Evolutionary conservation across 2,797 vertebrate species (phyloP).

Genomic region (Spea hammondii): DNA sequence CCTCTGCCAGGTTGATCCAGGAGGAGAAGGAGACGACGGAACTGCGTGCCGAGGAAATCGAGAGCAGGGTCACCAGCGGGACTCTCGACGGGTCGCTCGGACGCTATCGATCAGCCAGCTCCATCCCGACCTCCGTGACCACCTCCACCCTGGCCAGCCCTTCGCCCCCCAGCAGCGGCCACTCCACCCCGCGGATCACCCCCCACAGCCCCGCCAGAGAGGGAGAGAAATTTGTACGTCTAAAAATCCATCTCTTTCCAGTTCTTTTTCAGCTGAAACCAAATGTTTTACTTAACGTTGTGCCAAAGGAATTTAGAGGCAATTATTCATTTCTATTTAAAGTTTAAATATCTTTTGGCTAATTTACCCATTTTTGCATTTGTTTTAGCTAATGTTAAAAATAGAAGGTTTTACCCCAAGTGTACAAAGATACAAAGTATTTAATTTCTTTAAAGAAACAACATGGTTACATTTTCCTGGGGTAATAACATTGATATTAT

Average conservation of each 20-base stretch:
- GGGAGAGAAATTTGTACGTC: slow-evolving; percentile 71
- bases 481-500: too few relatives aligned
- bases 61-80: slow-evolving; percentile 82
- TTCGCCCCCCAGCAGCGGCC: slow-evolving; percentile 84
- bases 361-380: too few relatives aligned
- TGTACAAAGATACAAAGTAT: too few relatives aligned
- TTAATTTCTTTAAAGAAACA: too few relatives aligned
- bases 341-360: too few relatives aligned
- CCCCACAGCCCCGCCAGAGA: slow-evolving; percentile 83
- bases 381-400: too few relatives aligned
- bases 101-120: slow-evolving; percentile 71
- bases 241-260: background rate
- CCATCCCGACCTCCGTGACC: slow-evolving; percentile 81
- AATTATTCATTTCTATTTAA: too few relatives aligned
- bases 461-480: too few relatives aligned
- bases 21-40: slow-evolving; percentile 90
- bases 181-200: slow-evolving; percentile 81
- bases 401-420: too few relatives aligned
- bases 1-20: slow-evolving; percentile 76
- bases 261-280: background rate
- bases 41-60: slow-evolving; percentile 82
- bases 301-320: too few relatives aligned
- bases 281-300: too few relatives aligned
- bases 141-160: slow-evolving; percentile 85
- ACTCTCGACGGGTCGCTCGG: slow-evolving; percentile 77